Conservation (phyloP, 2,888 invertebrate species). For the Temnothorax unifasciatus region DNA sequence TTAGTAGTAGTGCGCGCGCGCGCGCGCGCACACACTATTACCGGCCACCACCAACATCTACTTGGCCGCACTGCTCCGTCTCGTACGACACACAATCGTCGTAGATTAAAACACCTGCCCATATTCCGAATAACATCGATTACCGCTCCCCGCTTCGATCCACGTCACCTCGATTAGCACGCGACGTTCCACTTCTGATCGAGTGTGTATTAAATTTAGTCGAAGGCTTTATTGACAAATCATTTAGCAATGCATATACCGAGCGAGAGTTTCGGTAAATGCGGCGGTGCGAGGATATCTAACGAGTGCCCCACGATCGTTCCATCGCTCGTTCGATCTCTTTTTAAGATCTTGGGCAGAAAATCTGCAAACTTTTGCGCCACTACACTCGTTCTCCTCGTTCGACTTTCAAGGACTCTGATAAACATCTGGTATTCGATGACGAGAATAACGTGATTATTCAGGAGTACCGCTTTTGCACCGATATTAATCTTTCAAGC, state of each 20-base stretch:
- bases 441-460: conserved; percentile 19
- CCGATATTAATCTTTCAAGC: neutral
- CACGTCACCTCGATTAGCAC: conserved; percentile 23
- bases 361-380: neutral
- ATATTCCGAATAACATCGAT: conserved; percentile 34
- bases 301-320: too few species aligned
- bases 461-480: neutral
- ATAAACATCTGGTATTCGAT: conserved; percentile 23
- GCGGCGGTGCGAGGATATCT: neutral
- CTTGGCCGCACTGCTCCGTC: neutral
- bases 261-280: conserved; percentile 29
- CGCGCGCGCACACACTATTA: neutral
- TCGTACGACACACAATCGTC: conserved; percentile 32
- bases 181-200: conserved; percentile 34
- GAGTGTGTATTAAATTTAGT: conserved; percentile 41
- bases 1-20: too few species aligned
- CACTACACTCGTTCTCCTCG: conserved; percentile 5
- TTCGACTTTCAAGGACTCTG: neutral
- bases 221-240: conserved; percentile 44
- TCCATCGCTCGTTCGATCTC: too few species aligned
- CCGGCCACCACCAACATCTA: neutral
- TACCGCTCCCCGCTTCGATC: conserved; percentile 7
- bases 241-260: conserved; percentile 28
- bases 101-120: conserved; percentile 59
- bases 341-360: neutral